Evolutionary conservation across 64 coral and sea anemone species (phyloP).

Genomic region (Dendronephthya gigantea): DNA sequence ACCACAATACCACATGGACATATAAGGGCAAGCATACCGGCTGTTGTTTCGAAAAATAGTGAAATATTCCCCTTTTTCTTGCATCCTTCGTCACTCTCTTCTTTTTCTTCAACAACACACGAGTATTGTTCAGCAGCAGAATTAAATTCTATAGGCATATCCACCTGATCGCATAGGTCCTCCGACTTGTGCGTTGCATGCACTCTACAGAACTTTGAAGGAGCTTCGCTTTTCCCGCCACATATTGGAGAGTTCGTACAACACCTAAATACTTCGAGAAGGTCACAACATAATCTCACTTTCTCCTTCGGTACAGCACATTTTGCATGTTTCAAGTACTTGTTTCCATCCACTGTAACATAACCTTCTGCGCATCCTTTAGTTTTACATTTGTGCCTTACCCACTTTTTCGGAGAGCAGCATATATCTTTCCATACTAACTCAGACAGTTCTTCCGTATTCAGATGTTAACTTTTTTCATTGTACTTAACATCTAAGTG

Average conservation of each 20-base stretch:
- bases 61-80: conserved; percentile 18
- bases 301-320: conserved; percentile 38
- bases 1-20: conserved; percentile 56
- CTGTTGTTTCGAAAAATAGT: conserved; percentile 57
- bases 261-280: background rate
- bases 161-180: too few relatives aligned
- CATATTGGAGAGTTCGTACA: conserved; percentile 19
- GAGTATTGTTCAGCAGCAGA: too few relatives aligned
- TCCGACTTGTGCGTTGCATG: background rate
- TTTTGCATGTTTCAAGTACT: conserved; percentile 35
- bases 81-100: background rate
- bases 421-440: conserved; percentile 47
- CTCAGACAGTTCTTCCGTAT: conserved; percentile 29
- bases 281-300: background rate
- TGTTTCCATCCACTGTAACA: conserved; percentile 49
- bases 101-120: too few relatives aligned
- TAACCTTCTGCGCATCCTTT: conserved; percentile 36
- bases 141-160: too few relatives aligned
- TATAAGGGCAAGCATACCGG: conserved; percentile 51
- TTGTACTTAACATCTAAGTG: conserved; percentile 2
- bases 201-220: conserved; percentile 18
- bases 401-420: conserved; percentile 20
- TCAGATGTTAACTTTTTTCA: background rate
- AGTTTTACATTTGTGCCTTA: conserved; percentile 29
- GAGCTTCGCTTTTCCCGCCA: background rate